A percentile compares a stretch with the other conserved stretches of the same genome.
These are phyloP conservation scores for Chrysocyon brachyurus DNA, from an alignment of 2,797 vertebrate genomes.

Conservation along the genomic window DNA sequence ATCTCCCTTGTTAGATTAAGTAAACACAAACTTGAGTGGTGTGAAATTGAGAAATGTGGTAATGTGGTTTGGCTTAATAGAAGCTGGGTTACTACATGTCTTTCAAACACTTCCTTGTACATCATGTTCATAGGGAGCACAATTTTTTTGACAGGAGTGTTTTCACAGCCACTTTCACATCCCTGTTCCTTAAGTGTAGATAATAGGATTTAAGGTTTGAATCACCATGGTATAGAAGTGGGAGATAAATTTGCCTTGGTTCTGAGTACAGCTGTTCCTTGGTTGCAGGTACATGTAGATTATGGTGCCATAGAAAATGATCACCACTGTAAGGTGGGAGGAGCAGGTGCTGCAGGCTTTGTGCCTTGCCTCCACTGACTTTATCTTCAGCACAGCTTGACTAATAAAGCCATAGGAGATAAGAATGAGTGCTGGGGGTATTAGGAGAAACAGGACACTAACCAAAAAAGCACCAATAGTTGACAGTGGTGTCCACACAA, in stretches of 20 bases:
- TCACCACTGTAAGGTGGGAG: conserved; percentile 66
- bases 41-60: not conserved
- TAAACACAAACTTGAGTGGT: not conserved
- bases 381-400: conserved; percentile 51
- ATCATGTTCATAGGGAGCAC: rapidly evolving
- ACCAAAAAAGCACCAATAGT: conserved; percentile 55
- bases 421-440: conserved; percentile 57
- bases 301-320: conserved; percentile 68
- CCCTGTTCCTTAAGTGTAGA: conserved; percentile 78
- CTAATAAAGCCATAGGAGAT: conserved; percentile 66
- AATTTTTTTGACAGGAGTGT: not conserved
- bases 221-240: conserved; percentile 73
- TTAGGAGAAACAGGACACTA: conserved; percentile 28
- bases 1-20: not conserved
- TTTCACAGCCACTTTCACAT: conserved; percentile 54
- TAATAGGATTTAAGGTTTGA: conserved; percentile 71
- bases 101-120: not conserved
- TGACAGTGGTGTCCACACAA: conserved; percentile 60
- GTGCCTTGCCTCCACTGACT: not conserved
- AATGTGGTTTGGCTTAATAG: not conserved
- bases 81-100: not conserved
- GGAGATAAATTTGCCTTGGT: conserved; percentile 71
- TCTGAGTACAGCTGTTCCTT: not conserved
- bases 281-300: conserved; percentile 73
- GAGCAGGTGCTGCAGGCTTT: conserved; percentile 79